Percentiles rank a stretch among this genome's conserved stretches.
phyloP scores from a whole-genome alignment of 2,113 vertebrate genomes.

The Corythornis madagascariensis region DNA sequence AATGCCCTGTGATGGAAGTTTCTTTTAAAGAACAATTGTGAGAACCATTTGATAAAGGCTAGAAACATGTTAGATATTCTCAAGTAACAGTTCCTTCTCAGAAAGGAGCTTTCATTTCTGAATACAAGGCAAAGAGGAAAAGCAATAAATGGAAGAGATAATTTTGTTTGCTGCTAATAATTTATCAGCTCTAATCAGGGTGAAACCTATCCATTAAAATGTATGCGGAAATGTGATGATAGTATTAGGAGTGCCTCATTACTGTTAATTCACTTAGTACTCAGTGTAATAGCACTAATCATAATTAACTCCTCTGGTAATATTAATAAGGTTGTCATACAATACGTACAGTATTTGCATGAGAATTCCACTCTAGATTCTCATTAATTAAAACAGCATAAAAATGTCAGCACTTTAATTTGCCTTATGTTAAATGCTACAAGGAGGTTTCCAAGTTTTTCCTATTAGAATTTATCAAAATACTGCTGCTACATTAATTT shows the following conservation, averaged over 20 bases:
- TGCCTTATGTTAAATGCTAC: constrained; percentile 36
- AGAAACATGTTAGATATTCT: background rate
- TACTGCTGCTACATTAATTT: constrained; percentile 37
- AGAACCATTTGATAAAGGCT: constrained; percentile 9
- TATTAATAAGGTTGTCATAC: constrained; percentile 65
- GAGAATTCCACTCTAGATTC: constrained; percentile 63
- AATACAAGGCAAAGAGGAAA: background rate
- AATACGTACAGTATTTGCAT: constrained; percentile 55
- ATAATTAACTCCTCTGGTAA: constrained; percentile 61
- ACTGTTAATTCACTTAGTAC: constrained; percentile 67
- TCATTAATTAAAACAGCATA: constrained; percentile 58
- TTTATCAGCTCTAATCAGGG: constrained; percentile 45
- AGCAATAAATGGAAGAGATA: background rate
- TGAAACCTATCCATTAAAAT: constrained; percentile 57
- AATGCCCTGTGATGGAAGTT: background rate
- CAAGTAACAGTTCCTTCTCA: background rate
- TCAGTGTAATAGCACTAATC: constrained; percentile 64
- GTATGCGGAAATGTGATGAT: constrained; percentile 9
- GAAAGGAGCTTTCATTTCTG: constrained; percentile 9
- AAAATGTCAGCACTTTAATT: constrained; percentile 64
- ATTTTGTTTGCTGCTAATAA: constrained; percentile 48
- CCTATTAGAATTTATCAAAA: constrained; percentile 55
- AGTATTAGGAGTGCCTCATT: constrained; percentile 49
- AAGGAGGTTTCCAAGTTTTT: constrained; percentile 34
- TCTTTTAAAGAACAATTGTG: background rate